Conservation (phyloP, 2,888 invertebrate genomes). For the Sesia apiformis region DNA sequence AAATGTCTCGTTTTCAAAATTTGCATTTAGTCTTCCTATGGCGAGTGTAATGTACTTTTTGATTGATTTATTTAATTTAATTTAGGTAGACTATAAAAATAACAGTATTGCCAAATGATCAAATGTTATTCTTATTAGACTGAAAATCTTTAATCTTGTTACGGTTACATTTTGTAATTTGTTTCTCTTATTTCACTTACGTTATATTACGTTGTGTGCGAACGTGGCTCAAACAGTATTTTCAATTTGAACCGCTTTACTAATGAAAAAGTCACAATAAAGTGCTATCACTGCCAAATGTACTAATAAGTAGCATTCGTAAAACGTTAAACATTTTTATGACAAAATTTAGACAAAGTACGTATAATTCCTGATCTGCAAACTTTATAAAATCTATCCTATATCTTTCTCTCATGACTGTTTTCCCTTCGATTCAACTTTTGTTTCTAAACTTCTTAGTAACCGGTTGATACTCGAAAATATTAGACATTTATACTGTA, state of each 20-base stretch:
- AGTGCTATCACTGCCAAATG: background rate
- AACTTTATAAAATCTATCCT: too few species aligned
- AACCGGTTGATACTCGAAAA: too few species aligned
- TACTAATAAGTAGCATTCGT: background rate
- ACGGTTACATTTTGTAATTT: conserved; percentile 23
- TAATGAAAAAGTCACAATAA: background rate
- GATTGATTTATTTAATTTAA: conserved; percentile 42
- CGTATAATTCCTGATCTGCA: too few species aligned
- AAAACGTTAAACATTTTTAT: background rate
- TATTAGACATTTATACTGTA: too few species aligned
- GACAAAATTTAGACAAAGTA: too few species aligned
- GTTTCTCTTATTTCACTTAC: conserved; percentile 11
- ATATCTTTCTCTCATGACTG: too few species aligned
- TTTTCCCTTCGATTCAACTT: too few species aligned
- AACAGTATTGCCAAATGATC: conserved; percentile 73
- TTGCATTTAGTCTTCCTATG: conserved; percentile 64
- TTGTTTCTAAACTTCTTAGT: too few species aligned
- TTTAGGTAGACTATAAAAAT: conserved; percentile 35
- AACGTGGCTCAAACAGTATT: background rate
- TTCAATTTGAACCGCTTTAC: background rate
- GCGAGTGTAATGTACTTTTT: conserved; percentile 38
- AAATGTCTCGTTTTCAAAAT: conserved; percentile 36
- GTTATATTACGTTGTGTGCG: conserved; percentile 3
- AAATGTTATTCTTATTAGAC: conserved; percentile 56
- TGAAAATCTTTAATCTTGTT: conserved; percentile 48